Conservation (phyloP, 2,113 vertebrate genomes). For the Halcyon malimbica region DNA sequence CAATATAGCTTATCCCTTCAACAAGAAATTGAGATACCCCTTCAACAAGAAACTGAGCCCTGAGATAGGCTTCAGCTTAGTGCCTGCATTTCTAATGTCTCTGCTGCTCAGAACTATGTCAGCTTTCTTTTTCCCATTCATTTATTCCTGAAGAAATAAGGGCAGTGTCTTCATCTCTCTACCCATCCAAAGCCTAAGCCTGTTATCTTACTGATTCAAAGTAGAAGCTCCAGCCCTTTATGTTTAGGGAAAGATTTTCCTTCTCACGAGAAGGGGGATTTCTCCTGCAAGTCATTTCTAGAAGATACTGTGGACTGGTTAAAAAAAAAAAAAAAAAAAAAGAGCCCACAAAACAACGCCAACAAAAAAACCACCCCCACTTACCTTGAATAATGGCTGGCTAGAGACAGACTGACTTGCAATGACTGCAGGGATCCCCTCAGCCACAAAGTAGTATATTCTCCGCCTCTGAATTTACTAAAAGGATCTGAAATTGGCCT, state of each 20-base stretch:
- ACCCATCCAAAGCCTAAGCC: background rate
- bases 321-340: background rate
- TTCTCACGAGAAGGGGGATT: background rate
- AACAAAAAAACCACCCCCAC: too few species aligned
- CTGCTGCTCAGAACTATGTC: background rate
- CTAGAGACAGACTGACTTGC: background rate
- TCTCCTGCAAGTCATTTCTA: background rate
- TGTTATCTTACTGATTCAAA: background rate
- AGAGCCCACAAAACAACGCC: too few species aligned
- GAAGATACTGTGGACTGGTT: rapidly evolving
- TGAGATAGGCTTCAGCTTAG: background rate
- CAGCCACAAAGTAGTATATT: background rate
- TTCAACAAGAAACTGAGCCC: background rate
- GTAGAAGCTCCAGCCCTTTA: background rate
- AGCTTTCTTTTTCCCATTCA: background rate
- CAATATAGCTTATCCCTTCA: background rate
- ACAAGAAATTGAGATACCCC: background rate
- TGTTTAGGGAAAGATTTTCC: background rate
- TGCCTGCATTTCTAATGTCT: background rate
- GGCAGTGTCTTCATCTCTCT: background rate
- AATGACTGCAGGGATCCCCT: background rate
- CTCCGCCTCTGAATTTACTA: background rate
- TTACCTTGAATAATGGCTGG: background rate
- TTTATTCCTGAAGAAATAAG: background rate
- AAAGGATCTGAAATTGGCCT: background rate